phyloP scores from a whole-genome alignment of 2,113 vertebrate genomes.

The Apeltes quadracus region DNA sequence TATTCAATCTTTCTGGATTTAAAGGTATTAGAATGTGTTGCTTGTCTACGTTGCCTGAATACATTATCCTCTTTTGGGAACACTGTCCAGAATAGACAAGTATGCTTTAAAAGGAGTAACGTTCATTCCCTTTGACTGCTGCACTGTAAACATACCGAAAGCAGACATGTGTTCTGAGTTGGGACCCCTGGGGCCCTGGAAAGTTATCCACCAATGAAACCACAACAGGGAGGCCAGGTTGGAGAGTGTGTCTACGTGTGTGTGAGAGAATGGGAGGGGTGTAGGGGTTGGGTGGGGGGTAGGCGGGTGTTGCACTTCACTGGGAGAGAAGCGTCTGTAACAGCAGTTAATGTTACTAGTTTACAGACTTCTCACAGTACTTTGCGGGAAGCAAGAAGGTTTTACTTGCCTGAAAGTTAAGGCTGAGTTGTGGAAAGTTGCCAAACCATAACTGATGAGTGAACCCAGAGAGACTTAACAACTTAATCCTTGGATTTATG shows the following conservation, averaged over 20 bases:
- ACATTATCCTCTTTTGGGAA: conserved; percentile 40
- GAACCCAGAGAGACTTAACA: conserved; percentile 29
- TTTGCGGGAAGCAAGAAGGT: conserved; percentile 61
- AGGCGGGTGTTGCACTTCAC: conserved; percentile 29
- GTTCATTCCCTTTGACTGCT: conserved; percentile 66
- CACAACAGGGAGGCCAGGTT: conserved; percentile 70
- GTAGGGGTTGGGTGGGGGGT: conserved; percentile 5
- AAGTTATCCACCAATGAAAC: conserved; percentile 72
- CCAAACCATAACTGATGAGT: conserved; percentile 29
- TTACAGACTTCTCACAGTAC: conserved; percentile 58
- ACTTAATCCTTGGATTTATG: background rate
- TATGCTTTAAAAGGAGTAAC: conserved; percentile 59
- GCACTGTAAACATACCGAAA: conserved; percentile 71
- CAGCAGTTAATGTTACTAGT: conserved; percentile 68
- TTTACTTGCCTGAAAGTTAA: conserved; percentile 45
- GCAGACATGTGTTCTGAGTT: conserved; percentile 76
- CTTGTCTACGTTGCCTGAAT: conserved; percentile 22
- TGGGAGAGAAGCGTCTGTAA: conserved; percentile 57
- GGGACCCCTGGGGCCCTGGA: conserved; percentile 68
- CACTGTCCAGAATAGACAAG: conserved; percentile 55
- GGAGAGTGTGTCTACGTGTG: conserved; percentile 27
- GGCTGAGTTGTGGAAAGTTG: conserved; percentile 33
- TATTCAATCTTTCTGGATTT: conserved; percentile 24
- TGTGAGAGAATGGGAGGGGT: conserved; percentile 23
- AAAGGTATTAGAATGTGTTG: conserved; percentile 31